Base-by-base conservation (phyloP, 2,113 vertebrate species). In the Pelodiscus sinensis region DNA sequence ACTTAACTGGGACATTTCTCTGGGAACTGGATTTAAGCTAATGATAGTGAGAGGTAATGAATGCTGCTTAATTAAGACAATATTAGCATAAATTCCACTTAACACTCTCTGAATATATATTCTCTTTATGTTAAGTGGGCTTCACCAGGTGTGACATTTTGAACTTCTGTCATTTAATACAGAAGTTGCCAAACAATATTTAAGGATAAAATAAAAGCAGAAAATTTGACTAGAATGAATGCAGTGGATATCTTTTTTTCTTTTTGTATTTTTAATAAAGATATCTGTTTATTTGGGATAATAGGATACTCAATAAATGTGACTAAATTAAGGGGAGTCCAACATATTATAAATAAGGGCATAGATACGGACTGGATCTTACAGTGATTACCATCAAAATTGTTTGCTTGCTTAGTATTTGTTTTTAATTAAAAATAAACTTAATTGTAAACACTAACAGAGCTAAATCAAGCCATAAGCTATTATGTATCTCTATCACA, bases 21-120 rank as follows among this genome's bases (percentile, higher is more conserved):
- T 78, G 54, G 84, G 90, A 84, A 0, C 91, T 75, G 84, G 10
- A 91, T 93, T 89, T 68, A 38, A 3, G 52, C 25, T 90, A 84
- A 93, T 21, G 12, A 24, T 50, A 92, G n/a, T 50, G 86, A 85
- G 0, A 6, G n/a, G 80, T 27, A 87, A 79, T 93, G 87, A 90
- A 6, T 6, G 38, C 82, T 27, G 25, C 55, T 94, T 90, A 88
- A 93, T 92, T 86, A 91, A 95, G 52, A 79, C 0, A 4, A 31
- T 55, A 90, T 87, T 62, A 90, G 24, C 2, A 3, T 22, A 77
- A 82, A 68, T 85, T 84, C 58, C 60, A 84, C 27, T 92, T 58
- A 78, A 85, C n/a, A n/a, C n/a, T n/a, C n/a, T n/a, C n/a, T n/a
- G 19, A 62, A n/a, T 58, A 82, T 31, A 86, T 92, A 4, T 82